A percentile compares a stretch with the other conserved stretches of the same genome.
Evolutionary conservation across 2,113 vertebrate species (phyloP).

Genomic region (Aramus guarauna): DNA sequence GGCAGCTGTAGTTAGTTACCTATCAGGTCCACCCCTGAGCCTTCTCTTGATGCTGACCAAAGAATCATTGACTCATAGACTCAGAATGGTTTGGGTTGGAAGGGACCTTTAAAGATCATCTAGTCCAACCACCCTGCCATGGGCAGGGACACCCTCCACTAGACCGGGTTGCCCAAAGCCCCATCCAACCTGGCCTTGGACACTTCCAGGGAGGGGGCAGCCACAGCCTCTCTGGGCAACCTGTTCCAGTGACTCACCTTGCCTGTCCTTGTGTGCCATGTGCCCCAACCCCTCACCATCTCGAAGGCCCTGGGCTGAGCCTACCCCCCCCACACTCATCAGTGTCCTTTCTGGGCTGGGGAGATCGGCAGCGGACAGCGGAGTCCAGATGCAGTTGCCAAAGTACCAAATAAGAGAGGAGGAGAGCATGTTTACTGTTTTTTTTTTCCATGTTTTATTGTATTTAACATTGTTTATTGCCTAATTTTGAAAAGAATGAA

Average conservation of each 20-base stretch:
- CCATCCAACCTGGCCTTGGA: neutral
- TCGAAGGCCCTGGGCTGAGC: rapidly evolving
- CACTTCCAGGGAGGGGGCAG: neutral
- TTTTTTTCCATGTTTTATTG: neutral
- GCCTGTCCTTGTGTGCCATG: neutral
- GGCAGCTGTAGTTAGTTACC: neutral
- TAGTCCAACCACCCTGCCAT: neutral
- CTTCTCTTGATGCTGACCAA: neutral
- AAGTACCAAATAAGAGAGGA: neutral
- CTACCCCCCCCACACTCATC: rapidly evolving
- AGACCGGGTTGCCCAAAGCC: neutral
- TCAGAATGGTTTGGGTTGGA: neutral
- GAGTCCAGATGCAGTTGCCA: neutral
- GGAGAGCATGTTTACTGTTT: neutral
- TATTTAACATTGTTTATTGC: neutral
- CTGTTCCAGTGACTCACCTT: neutral
- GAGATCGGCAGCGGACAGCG: rapidly evolving
- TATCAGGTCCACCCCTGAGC: neutral
- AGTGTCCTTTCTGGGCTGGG: neutral
- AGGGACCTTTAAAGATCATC: neutral
- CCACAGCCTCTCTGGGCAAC: neutral
- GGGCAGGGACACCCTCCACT: neutral
- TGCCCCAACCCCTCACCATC: neutral
- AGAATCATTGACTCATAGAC: neutral
- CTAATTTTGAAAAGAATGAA: neutral